Conservation (phyloP, 2,113 vertebrate species). For the Amphilophus citrinellus region DNA sequence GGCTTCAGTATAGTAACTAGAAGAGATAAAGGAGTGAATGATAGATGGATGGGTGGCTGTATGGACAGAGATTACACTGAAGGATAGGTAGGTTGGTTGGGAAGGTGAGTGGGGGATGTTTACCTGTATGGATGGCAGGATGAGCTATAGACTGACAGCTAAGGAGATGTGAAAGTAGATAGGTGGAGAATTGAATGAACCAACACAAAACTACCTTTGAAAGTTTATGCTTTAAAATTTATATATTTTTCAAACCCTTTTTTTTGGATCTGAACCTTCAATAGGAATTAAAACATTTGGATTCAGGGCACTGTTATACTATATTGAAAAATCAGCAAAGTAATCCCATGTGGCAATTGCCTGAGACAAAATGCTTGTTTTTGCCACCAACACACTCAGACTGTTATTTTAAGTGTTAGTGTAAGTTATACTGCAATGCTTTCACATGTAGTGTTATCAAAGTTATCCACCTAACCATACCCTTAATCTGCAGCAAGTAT, state of each 20-base stretch:
- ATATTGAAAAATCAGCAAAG: neutral
- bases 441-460: accelerated
- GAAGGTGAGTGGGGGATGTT: neutral
- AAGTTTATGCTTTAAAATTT: neutral
- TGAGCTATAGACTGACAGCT: neutral
- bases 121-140: neutral
- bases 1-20: constrained; percentile 1
- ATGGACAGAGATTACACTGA: constrained; percentile 27
- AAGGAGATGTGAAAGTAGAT: neutral
- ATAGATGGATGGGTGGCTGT: constrained; percentile 35
- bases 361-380: neutral
- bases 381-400: neutral
- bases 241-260: neutral
- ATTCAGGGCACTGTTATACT: neutral
- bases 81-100: constrained; percentile 5
- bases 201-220: neutral
- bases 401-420: neutral
- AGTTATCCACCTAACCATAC: neutral
- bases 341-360: neutral
- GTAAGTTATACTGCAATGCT: neutral
- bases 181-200: neutral
- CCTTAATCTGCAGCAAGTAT: neutral
- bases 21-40: constrained; percentile 35
- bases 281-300: neutral
- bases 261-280: neutral